These are phyloP conservation scores for Ditylenchus dipsaci DNA, from an alignment of 1,140 invertebrate species.

Conservation along the genomic window DNA sequence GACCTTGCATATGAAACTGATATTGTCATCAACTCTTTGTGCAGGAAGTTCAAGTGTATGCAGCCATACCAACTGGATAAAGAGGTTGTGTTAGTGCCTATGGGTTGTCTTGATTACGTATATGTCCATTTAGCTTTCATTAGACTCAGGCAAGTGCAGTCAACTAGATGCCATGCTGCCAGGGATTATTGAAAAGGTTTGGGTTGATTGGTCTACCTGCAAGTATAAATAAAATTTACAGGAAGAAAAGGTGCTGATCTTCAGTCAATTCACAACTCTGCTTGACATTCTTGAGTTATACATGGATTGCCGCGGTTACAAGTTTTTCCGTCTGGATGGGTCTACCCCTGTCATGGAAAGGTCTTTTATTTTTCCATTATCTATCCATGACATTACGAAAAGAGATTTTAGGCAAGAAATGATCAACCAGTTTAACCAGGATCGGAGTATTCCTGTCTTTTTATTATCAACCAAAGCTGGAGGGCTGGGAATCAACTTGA, in stretches of 20 bases:
- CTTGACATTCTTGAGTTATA: slow-evolving; percentile 83
- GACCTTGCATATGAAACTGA: slow-evolving; percentile 81
- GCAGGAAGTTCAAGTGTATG: slow-evolving; percentile 61
- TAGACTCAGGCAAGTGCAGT: slow-evolving; percentile 64
- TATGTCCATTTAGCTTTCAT: slow-evolving; percentile 51
- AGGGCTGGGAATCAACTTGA: slow-evolving; percentile 65
- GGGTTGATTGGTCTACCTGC: slow-evolving; percentile 1
- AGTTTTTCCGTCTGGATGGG: slow-evolving; percentile 78
- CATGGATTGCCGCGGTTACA: slow-evolving; percentile 69
- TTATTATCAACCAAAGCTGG: slow-evolving; percentile 65
- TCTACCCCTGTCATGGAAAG: slow-evolving; percentile 71
- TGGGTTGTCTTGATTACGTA: too few species aligned
- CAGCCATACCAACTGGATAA: slow-evolving; percentile 56
- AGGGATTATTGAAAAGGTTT: slow-evolving; percentile 51
- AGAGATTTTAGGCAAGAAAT: slow-evolving; percentile 62
- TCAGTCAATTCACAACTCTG: slow-evolving; percentile 90
- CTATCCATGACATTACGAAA: too few species aligned
- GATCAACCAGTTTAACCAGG: slow-evolving; percentile 63
- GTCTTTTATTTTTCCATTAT: slow-evolving; percentile 56
- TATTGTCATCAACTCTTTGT: slow-evolving; percentile 80
- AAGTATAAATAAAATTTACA: slow-evolving; percentile 7
- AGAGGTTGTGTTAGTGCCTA: too few species aligned
- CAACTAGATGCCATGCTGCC: slow-evolving; percentile 61
- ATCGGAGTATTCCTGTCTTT: slow-evolving; percentile 63
- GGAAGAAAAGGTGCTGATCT: slow-evolving; percentile 66